phyloP scores from a whole-genome alignment of 2,888 invertebrate genomes.

The Macrophya alboannulata region DNA sequence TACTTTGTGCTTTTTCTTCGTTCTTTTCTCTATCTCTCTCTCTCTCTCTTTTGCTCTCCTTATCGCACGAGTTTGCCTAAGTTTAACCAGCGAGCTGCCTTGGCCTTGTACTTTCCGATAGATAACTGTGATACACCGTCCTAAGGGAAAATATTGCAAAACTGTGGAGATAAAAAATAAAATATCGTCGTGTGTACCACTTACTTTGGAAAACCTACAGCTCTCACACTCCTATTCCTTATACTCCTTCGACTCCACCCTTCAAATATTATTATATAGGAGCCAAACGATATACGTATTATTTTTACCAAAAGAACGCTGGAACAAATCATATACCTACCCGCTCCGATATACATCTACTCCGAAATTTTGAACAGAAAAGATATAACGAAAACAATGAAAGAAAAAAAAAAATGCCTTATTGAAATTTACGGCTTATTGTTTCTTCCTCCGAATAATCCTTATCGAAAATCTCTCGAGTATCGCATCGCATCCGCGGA shows the following conservation, averaged over 20 bases:
- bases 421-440: not conserved
- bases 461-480: not conserved
- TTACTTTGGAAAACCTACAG: not conserved
- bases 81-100: conserved; percentile 8
- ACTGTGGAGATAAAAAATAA: conserved; percentile 56
- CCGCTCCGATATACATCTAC: not conserved
- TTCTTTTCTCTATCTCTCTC: not conserved
- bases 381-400: too few species aligned
- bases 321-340: not conserved
- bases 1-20: not conserved
- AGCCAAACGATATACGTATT: not conserved
- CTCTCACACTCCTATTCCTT: not conserved
- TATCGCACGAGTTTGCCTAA: conserved; percentile 51
- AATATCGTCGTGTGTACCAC: conserved; percentile 53
- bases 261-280: not conserved
- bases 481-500: not conserved
- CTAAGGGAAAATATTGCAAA: conserved; percentile 53
- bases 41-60: not conserved
- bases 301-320: conserved; percentile 11
- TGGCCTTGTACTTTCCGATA: conserved; percentile 52
- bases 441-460: not conserved
- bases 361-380: not conserved
- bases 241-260: not conserved
- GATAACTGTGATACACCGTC: conserved; percentile 57
- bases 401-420: not conserved